These are phyloP conservation scores for Passer domesticus DNA, from an alignment of 2,113 vertebrate genomes.

Conservation along the genomic window DNA sequence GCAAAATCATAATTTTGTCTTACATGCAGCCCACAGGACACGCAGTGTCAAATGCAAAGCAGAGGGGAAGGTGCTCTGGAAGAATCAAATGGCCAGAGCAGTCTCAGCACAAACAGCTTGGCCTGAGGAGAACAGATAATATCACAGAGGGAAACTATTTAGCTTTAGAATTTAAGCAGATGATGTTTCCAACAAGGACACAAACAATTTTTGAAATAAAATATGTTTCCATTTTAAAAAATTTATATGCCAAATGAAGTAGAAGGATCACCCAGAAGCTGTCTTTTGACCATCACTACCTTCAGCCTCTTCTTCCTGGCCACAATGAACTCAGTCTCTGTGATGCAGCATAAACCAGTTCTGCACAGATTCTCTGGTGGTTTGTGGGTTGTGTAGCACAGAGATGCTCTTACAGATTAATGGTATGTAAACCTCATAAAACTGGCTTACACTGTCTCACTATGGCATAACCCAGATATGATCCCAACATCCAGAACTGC, in stretches of 20 bases:
- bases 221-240: neutral
- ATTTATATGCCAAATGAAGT: neutral
- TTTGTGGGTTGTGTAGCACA: neutral
- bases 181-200: neutral
- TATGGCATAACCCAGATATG: neutral
- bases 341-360: neutral
- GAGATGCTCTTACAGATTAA: neutral
- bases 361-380: neutral
- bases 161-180: neutral
- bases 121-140: neutral
- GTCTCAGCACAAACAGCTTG: neutral
- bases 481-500: neutral
- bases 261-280: neutral
- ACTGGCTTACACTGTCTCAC: neutral
- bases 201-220: neutral
- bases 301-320: neutral
- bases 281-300: neutral
- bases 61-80: neutral
- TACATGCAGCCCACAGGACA: neutral
- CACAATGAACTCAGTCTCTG: neutral
- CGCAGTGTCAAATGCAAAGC: neutral
- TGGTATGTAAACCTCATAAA: neutral
- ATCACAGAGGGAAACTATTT: neutral
- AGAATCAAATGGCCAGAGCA: neutral
- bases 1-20: neutral